Base-by-base conservation (phyloP, 92 coral and sea anemone species). In the Zoanthus sansibaricus region DNA sequence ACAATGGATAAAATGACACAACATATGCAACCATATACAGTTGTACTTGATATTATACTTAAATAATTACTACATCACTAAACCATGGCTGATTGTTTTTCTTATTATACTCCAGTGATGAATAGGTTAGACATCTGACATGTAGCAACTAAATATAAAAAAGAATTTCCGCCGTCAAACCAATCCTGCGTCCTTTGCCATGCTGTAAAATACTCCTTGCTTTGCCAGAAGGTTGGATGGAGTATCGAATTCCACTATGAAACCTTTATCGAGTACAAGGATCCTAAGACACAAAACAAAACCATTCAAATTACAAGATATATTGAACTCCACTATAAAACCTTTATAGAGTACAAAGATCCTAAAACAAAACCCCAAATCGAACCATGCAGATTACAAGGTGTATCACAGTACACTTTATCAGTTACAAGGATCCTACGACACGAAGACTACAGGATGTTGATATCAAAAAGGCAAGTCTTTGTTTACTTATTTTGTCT, bases 181-280 rank as follows among this genome's bases (percentile, higher is more conserved):
- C 79, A 75, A 75, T 14, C 64, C 33, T 7, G 79, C 79, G 42
- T 75, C 79, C 18, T 9, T 75, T 17, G 62, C 79, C 79, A 75
- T 75, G 37, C 79, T 48, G 42, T 75, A 75, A 49, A 75, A 75
- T 75, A 75, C 21, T 51, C 79, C 79, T 21, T 75, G n/a, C 61
- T 32, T 75, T 18, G 62, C 79, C 31, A 75, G 62, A 48, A 75
- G 79, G 61, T 75, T 75, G 14, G 79, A 48, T 25, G 79, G 79
- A 17, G 79, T 75, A 31, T 75, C 79, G n/a, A 75, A 75, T 45
- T 75, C 79, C n/a, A 75, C 64, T 18, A 75, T 52, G 30, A 75
- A 75, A 12, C 79, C 79, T 48, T 75, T 51, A 21, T 75, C 79
- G 21, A 75, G 79, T 18, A 75, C 79, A 59, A 75, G 44, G 49